Evolutionary conservation across 1,140 invertebrate species (phyloP), one percentile per base, ranked within the genome.

Genomic region (Plutomurus gul): DNA sequence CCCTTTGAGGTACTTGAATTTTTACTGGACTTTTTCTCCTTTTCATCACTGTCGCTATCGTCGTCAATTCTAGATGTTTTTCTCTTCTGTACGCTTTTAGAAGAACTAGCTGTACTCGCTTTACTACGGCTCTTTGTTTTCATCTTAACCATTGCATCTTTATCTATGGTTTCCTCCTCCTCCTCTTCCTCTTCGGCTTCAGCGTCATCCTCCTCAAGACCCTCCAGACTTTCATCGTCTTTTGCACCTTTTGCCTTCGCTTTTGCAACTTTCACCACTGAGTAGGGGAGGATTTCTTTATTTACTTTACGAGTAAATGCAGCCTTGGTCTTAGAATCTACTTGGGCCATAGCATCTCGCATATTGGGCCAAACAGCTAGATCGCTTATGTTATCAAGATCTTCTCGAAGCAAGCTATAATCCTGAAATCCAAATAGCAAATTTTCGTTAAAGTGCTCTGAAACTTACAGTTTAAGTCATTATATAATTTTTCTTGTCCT

Each of bases 271-370:
- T 86, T 87, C 5, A 87, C 87, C 40, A 89, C 89, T 5, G 90
- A 88, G 85, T 95, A 96, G 2, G 93, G 92, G 56, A 92, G 86
- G 30, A 89, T 87, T 79, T 92, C 91, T 86, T 98, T 98, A 85
- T 98, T 99, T 85, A 96, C 97, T 0, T 91, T 88, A 49, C 95
- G 90, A 0, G 97, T 99, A 85, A 99, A 93, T 0, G 96, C 95
- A 18, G 95, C 91, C 89, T 99, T 99, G 0, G 95, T 93, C 88
- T 95, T 96, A 7, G 92, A 90, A 82, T 94, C 92, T 36, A 99
- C 88, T 74, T 89, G 86, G 78, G 91, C 89, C 87, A 94, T 90
- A 0, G 92, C 91, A 86, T 96, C 93, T 80, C 90, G 89, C 81
- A 91, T 89, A 76, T 91, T 90, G 0, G 94, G 92, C 95, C 96